Base-by-base conservation (phyloP, 2,113 vertebrate genomes). In the Dinomys branickii region DNA sequence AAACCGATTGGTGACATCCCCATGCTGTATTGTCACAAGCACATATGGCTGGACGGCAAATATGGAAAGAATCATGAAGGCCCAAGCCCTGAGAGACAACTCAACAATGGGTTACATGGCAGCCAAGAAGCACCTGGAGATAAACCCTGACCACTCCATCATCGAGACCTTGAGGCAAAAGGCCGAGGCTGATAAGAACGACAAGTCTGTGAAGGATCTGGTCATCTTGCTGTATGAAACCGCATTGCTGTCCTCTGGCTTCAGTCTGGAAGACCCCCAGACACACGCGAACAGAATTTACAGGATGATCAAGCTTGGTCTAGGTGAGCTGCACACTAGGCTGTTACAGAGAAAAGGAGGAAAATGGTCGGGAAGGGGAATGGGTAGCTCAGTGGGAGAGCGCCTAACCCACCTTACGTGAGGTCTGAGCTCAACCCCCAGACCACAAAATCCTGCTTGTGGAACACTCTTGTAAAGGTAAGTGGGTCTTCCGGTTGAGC, bases 251-350 rank as follows among this genome's bases (percentile, higher is more conserved):
- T 99, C 99, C 0, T 99, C 99, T 0, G 99, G 99, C 65, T 99
- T 99, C 97, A 99, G 99, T 12, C 97, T 99, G 80, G 99, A 99
- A 71, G 99, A 99, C 52, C 99, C 99, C 52, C 99, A 99, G 98
- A 99, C 99, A 2, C 99, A 99, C 26, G 99, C 99, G 12, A 99
- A 99, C 97, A 98, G 99, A 73, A 99, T 99, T 84, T 99, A 99
- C 22, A 99, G 99, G 71, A 99, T 99, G 99, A 99, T 99, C 98
- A 99, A 99, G 52, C 99, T 99, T 0, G 99, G 99, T 0, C 98
- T 99, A 88, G 99, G 99, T 99, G 97, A 98, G 98, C 89, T 41
- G 7, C 10, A 10, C 17, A 3, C 30, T 77, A n/a, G 24, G 44
- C 13, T 47, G 26, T 30, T 26, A 30, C 24, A 30, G 41, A 44